Base-by-base conservation (phyloP, 2,888 invertebrate species). In the Drosophila limbata region DNA sequence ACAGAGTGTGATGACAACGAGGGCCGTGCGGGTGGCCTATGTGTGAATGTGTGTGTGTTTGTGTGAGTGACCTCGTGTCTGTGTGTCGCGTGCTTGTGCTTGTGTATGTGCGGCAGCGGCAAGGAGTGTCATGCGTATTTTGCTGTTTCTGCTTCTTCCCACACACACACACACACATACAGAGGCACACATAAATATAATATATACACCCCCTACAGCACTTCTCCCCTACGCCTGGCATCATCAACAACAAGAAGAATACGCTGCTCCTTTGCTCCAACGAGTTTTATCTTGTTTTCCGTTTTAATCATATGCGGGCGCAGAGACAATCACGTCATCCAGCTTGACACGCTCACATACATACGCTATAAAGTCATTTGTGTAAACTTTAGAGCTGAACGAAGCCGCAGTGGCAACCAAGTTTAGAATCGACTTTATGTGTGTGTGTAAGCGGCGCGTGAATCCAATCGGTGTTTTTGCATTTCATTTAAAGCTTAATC, bases 281-380 rank as follows among this genome's bases (percentile, higher is more conserved):
- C 77, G 84, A 83, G 84, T 88, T 85, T 86, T 86, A 86, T 86
- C 85, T 86, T 86, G 88, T 86, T 88, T 88, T 85, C 79, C 88
- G 80, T 86, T 86, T 86, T 88, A 86, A 86, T 86, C 85, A 86
- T 88, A 85, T 86, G 85, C 85, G 85, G 85, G 88, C 81, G 56
- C 67, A 56, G 72, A 75, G 77, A 77, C 88, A 86, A 86, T 86
- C 85, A 86, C 85, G 85, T 86, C 85, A 86, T 88, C 84, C 88
- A 81, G 85, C 85, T 71, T 84, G 78, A 76, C 78, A 75, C 73
- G 56, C 66, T 62, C 60, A 67, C 53, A 21, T 48, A 68, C 61
- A 52, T 40, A 67, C 56, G 70, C 65, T 72, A 79, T 81, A 84
- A 77, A 84, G 75, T 69, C 86, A 85, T 83, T 81, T 85, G 67